Evolutionary conservation across 1,140 invertebrate genomes (phyloP).

Genomic region (Ridgeia piscesae): DNA sequence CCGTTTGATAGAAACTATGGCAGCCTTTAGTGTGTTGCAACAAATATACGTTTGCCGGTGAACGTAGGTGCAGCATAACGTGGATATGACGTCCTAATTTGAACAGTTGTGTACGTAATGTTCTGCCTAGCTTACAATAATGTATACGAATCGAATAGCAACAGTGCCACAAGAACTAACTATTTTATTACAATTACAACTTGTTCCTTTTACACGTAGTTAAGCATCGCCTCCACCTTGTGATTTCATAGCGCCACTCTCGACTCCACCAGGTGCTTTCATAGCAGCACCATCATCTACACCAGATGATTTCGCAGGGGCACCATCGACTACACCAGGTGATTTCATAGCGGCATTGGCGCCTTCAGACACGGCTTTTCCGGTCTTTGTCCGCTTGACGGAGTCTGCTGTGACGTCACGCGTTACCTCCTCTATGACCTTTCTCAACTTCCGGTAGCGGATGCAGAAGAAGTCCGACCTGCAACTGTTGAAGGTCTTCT

Average conservation of each 20-base stretch:
- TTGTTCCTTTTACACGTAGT: background rate
- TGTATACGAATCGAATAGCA: background rate
- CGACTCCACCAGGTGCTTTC: background rate
- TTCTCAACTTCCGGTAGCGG: background rate
- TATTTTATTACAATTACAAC: background rate
- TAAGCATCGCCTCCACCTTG: too few relatives aligned
- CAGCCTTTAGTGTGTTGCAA: too few relatives aligned
- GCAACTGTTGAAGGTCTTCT: background rate
- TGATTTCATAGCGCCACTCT: too few relatives aligned
- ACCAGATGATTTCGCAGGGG: background rate
- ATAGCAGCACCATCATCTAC: background rate
- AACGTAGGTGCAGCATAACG: too few relatives aligned
- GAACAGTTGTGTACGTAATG: too few relatives aligned
- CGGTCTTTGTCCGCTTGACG: too few relatives aligned
- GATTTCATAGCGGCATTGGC: background rate
- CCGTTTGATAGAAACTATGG: too few relatives aligned
- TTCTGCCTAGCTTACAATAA: background rate
- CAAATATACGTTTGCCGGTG: too few relatives aligned
- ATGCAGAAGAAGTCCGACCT: background rate
- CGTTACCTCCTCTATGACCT: background rate
- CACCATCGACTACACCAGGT: background rate
- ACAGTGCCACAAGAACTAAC: background rate
- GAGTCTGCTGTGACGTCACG: background rate
- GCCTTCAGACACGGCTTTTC: background rate
- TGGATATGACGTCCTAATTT: too few relatives aligned